Evolutionary conservation across 2,797 vertebrate species (phyloP), one percentile per base, ranked within the genome.

Genomic region (Mus minutoides): DNA sequence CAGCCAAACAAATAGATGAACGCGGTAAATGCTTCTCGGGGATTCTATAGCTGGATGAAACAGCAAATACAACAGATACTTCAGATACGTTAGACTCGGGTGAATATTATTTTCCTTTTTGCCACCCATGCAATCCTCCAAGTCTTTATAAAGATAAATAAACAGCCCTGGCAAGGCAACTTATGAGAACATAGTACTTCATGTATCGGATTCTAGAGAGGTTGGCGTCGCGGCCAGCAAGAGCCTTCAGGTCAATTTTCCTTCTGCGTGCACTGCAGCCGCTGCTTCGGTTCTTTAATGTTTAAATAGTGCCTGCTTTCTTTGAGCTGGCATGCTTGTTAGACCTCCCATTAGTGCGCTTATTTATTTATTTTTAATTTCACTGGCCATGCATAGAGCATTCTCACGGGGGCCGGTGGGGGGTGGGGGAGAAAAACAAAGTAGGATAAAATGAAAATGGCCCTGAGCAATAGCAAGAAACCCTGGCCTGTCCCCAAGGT

Each of bases 301-400:
- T 93, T 96, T 96, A 94, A 92, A 86, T 85, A 94, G 94, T 64
- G 76, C 78, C 92, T 93, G 73, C 94, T 90, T 95, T 91, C 78
- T 79, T 37, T 21, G 84, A n/a, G 67, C 56, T 93, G 95, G 94
- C 83, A 6, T 73, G 83, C 82, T 91, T 84, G 60, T 43, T 94
- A 94, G 91, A 77, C 83, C 46, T 91, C 89, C 86, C 92, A 95
- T 96, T 91, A 94, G 86, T 43, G 75, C 79, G 75, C 62, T 92
- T 97, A 94, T 96, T 97, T 97, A 95, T 96, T 97, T 97, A 96
- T 97, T 96, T 97, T 96, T 97, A 96, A 97, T 97, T 97, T 95
- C 92, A 76, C 92, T 80, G 87, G 91, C 95, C 90, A 80, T 87
- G 83, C 12, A 16, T 79, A 94, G 88, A 92, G 91, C 78, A 43